Evolutionary conservation across 2,113 vertebrate species (phyloP), one percentile per base, ranked within the genome.

Genomic region (Tachuris rubrigastra): DNA sequence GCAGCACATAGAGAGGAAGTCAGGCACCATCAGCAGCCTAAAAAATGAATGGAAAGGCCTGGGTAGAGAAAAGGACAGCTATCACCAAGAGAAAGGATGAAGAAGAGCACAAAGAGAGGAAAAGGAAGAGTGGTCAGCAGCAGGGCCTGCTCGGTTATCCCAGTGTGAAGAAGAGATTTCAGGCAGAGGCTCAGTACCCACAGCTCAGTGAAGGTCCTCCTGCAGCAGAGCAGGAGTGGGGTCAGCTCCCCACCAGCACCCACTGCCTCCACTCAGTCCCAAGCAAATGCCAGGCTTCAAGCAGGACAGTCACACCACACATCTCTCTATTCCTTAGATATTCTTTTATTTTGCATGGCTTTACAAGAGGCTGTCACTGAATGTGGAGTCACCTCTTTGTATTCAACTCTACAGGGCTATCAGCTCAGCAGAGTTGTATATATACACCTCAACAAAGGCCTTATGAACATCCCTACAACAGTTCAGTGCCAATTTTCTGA

Each of bases 181-280:
- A 4, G 20, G 22, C 2, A 4, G 28, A 15, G 44, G n/a, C 10
- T 63, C 0, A 0, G 8, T 28, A 23, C 41, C 49, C 5, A 0
- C 6, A 66, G 83, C 74, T 53, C 79, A n/a, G 37, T 2, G 0
- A 4, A 82, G 77, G 33, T 30, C 60, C 23, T 55, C 69, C 55
- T 14, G 21, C 56, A 58, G 66, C 72, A 55, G 69, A 47, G 59
- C 65, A n/a, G 66, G 44, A 33, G 30, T 3, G 15, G 55, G 22
- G 10, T 37, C 85, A 66, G 39, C 14, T 41, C n/a, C 42, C 60
- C 7, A 2, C 4, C 5, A 2, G 41, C n/a, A 67, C 52, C 58
- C 63, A 4, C 31, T 59, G 31, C 62, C 62, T 72, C 56, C 6
- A 4, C 58, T 58, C 3, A 19, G 23, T 39, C 77, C 52, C n/a